Conservation (phyloP, 2,888 invertebrate species). For the Clepsis dumicolana region DNA sequence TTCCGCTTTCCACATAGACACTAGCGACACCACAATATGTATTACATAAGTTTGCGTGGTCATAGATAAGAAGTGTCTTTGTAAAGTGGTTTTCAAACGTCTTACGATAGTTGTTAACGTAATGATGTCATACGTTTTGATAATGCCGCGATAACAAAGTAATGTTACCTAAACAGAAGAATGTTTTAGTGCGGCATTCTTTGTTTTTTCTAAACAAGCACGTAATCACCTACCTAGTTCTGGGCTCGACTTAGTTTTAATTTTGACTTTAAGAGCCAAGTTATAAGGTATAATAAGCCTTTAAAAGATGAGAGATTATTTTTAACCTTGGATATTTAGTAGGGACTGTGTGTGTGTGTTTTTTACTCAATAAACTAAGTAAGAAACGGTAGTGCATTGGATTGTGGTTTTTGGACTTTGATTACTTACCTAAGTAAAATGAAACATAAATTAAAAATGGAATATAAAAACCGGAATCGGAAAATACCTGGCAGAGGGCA, state of each 20-base stretch:
- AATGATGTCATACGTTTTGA: conserved; percentile 43
- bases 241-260: no score
- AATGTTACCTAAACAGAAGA: conserved; percentile 38
- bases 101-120: conserved; percentile 20
- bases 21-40: background rate
- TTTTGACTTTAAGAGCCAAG: background rate
- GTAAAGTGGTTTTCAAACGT: conserved; percentile 35
- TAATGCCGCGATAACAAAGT: conserved; percentile 39
- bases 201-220: conserved; percentile 39
- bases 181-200: conserved; percentile 35
- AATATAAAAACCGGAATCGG: background rate
- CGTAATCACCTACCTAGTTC: conserved; percentile 6
- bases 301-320: no score
- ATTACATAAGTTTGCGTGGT: background rate
- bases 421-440: no score
- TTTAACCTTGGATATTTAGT: no score
- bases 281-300: background rate
- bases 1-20: background rate
- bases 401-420: no score
- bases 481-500: background rate
- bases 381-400: no score
- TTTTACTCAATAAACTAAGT: no score
- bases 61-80: conserved; percentile 23
- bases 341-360: no score
- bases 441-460: background rate